Evolutionary conservation across 2,797 vertebrate genomes (phyloP), one percentile per base, ranked within the genome.

Genomic region (Ispidina lecontei): DNA sequence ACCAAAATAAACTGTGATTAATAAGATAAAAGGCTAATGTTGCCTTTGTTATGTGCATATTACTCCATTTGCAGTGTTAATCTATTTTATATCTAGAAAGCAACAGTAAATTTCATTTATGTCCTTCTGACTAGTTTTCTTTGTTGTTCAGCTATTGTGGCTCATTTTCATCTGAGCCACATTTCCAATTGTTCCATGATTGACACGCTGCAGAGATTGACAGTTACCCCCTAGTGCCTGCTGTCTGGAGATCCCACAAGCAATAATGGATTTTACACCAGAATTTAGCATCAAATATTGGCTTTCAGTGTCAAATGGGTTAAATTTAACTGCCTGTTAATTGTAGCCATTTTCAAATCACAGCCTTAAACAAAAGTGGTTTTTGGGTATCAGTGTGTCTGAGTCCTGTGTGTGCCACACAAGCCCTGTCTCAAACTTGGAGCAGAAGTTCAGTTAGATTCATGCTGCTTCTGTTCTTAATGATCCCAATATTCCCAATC

Each of bases 281-380:
- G 95, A 96, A 95, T 96, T 96, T 95, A 96, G 94, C 94, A 93
- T 96, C 95, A 95, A 80, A 96, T 96, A 96, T 93, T 97, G 96
- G 95, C 86, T 97, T 96, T 97, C 96, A 95, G 93, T 94, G 94
- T 93, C 76, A 96, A 94, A 96, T 84, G 95, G 95, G 95, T 96
- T 96, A 97, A 96, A 94, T 93, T 95, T 93, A 96, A 96, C 96
- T 87, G 64, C 78, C 5, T 14, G 93, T 91, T 96, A 95, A 96
- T 90, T 94, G 89, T 95, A 92, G 91, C 72, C 87, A 85, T 94
- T 92, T 95, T 87, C 73, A 95, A 96, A 90, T 83, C 81, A 55
- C 67, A 87, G 84, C 73, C 69, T 95, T 91, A 96, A 95, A 94
- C 95, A 94, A 73, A 93, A 90, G 75, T 3, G 10, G 14, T 77